These are phyloP conservation scores for Mormyrus iriodes DNA, from an alignment of 2,113 vertebrate genomes.

Conservation along the genomic window DNA sequence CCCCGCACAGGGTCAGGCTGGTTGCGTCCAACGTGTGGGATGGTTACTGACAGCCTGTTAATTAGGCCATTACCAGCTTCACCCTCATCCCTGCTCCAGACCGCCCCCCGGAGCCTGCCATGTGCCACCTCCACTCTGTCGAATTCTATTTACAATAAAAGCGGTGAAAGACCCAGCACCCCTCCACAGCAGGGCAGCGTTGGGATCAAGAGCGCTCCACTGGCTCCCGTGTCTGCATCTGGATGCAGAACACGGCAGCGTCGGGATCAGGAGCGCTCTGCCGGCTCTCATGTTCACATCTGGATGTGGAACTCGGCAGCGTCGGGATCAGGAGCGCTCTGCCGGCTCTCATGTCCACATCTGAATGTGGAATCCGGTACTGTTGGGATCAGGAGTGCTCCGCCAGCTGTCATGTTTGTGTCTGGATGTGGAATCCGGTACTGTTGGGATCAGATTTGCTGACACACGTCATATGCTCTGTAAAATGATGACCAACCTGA, in stretches of 20 bases:
- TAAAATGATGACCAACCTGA: not conserved
- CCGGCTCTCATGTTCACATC: no score
- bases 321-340: not conserved
- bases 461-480: not conserved
- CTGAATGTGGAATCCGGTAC: not conserved
- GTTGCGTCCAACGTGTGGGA: conserved; percentile 44
- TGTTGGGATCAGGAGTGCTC: no score
- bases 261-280: not conserved
- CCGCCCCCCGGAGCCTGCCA: conserved; percentile 47
- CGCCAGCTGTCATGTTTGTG: no score
- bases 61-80: conserved; percentile 69
- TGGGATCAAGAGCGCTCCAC: not conserved
- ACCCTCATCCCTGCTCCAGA: conserved; percentile 55
- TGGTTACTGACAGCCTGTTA: conserved; percentile 69
- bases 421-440: no score
- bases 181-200: not conserved
- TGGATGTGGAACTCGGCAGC: not conserved
- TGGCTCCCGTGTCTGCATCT: not conserved
- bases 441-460: not conserved
- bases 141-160: conserved; percentile 71
- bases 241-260: not conserved
- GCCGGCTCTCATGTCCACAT: no score
- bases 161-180: conserved; percentile 11
- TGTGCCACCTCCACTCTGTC: conserved; percentile 56
- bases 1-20: not conserved